phyloP scores from a whole-genome alignment of 2,888 invertebrate species.

The Acanthococcus lagerstroemiae region DNA sequence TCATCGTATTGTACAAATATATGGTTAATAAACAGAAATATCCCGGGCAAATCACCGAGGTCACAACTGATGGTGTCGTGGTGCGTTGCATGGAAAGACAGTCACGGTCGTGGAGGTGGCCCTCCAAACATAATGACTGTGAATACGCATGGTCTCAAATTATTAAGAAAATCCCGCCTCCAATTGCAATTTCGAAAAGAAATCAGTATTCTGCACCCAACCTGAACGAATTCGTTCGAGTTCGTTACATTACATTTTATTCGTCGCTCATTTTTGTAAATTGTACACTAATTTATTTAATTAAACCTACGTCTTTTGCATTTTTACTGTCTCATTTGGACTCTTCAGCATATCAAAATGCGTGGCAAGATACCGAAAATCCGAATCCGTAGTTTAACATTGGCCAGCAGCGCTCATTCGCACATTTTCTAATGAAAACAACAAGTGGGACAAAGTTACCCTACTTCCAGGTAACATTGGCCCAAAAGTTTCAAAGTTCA shows the following conservation, averaged over 20 bases:
- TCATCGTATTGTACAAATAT: background rate
- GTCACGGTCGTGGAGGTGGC: background rate
- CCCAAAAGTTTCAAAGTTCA: background rate
- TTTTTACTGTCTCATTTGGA: too few species aligned
- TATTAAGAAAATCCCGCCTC: background rate
- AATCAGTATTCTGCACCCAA: too few species aligned
- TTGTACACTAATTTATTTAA: too few species aligned
- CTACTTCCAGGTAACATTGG: background rate
- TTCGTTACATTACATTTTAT: too few species aligned
- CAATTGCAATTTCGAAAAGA: background rate
- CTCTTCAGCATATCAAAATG: too few species aligned
- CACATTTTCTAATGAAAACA: background rate
- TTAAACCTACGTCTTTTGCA: background rate
- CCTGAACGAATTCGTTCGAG: too few species aligned
- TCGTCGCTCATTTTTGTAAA: too few species aligned
- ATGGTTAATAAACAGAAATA: background rate
- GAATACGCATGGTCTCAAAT: background rate
- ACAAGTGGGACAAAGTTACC: background rate
- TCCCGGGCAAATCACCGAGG: background rate
- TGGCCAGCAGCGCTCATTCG: background rate
- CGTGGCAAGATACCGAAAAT: too few species aligned
- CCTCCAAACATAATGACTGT: background rate
- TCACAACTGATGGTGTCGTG: background rate
- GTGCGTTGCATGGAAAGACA: background rate
- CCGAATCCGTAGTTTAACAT: background rate